Conservation (phyloP, 2,113 vertebrate genomes). For the Sander lucioperca region DNA sequence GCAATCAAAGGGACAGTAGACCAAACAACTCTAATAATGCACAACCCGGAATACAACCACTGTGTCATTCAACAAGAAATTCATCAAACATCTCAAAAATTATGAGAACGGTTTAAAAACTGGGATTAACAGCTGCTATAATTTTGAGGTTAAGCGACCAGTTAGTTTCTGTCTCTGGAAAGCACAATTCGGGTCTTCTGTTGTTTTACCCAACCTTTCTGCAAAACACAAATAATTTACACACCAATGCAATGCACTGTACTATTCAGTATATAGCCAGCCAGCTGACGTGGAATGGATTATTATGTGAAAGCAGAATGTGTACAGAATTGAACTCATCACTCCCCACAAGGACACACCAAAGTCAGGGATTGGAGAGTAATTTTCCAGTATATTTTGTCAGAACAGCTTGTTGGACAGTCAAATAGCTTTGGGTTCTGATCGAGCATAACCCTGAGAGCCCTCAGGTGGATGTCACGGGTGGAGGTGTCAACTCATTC, state of each 20-base stretch:
- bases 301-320: background rate
- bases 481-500: conserved; percentile 3
- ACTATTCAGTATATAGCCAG: background rate
- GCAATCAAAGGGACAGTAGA: background rate
- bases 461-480: background rate
- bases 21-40: background rate
- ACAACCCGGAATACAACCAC: background rate
- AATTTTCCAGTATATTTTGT: background rate
- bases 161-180: background rate
- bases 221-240: background rate
- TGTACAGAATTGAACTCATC: background rate
- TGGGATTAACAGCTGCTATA: background rate
- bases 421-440: background rate
- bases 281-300: background rate
- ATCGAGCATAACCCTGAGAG: background rate
- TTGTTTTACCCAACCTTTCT: background rate
- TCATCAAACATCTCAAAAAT: background rate
- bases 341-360: background rate
- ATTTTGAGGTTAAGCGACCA: background rate
- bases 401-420: background rate
- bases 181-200: background rate
- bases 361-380: background rate
- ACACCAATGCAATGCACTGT: background rate
- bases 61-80: background rate
- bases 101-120: background rate